Base-by-base conservation (phyloP, 2,113 vertebrate genomes). In the Chloroceryle aenea region DNA sequence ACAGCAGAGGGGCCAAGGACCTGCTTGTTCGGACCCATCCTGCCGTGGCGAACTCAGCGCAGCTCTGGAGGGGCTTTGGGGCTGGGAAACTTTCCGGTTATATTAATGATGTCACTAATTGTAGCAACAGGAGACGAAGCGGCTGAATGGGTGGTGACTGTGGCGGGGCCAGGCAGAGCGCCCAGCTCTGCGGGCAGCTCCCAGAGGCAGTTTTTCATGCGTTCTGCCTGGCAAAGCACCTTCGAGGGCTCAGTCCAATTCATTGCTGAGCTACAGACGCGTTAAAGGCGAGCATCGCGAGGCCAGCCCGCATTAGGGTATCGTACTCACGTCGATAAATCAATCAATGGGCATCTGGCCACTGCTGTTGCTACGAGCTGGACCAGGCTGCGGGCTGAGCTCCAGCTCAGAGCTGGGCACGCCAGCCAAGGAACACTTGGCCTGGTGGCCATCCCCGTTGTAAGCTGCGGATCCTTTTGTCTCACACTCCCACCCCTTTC, bases 271-370 rank as follows among this genome's bases (percentile, higher is more conserved):
- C 93, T 87, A 30, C 77, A 47, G 42, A 38, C 0, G 14, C 4
- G 38, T 80, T 83, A 50, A 40, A 85, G 88, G 88, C 62, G 80
- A 90, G 67, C 59, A 0, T 17, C 2, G 9, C 0, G 22, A 82
- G 88, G 91, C 59, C 30, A 58, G 77, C 36, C 84, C 67, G 73
- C 80, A 64, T 69, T 26, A 56, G 75, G 69, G 62, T 3, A 63
- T 45, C 32, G 4, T 11, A 1, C 69, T 9, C 13, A 1, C 87
- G 8, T 94, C 96, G 0, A 95, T 96, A 95, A 96, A 95, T 95
- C 95, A 47, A 96, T 96, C 95, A 47, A 92, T 93, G 68, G 83
- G 76, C 0, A 0, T 6, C 18, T 74, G 94, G 94, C 82, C 50
- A n/a, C 11, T 4, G 87, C 29, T 11, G 43, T 22, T 1, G 40